phyloP scores from a whole-genome alignment of 2,797 vertebrate genomes.

The Enteromius mattozi region DNA sequence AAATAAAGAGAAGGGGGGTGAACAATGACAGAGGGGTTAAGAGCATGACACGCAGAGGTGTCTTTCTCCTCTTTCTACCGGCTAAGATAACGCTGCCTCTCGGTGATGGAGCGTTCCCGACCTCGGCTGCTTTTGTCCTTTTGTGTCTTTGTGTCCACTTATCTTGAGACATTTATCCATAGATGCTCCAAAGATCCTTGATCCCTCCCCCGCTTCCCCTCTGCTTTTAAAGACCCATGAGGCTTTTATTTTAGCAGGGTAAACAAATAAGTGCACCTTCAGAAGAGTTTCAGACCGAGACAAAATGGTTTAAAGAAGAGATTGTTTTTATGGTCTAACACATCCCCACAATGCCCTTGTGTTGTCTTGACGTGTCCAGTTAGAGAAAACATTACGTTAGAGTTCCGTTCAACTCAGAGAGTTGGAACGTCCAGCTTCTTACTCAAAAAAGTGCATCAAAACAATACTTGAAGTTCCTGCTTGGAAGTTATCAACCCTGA shows the following conservation, averaged over 20 bases:
- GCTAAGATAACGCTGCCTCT: slow-evolving; percentile 65
- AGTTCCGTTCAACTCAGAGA: slow-evolving; percentile 10
- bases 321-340: slow-evolving; percentile 59
- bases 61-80: slow-evolving; percentile 62
- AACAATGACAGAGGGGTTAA: slow-evolving; percentile 63
- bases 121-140: slow-evolving; percentile 62
- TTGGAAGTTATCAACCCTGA: background rate
- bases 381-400: slow-evolving; percentile 11
- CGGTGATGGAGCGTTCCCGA: slow-evolving; percentile 65
- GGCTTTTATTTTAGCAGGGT: slow-evolving; percentile 65
- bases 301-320: slow-evolving; percentile 51
- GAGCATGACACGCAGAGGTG: slow-evolving; percentile 62
- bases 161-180: slow-evolving; percentile 66
- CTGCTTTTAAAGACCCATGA: slow-evolving; percentile 62
- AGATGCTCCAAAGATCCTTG: slow-evolving; percentile 61
- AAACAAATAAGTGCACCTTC: slow-evolving; percentile 65
- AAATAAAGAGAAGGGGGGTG: slow-evolving; percentile 57
- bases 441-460: background rate
- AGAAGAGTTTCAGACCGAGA: slow-evolving; percentile 49
- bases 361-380: slow-evolving; percentile 44
- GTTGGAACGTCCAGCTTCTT: background rate
- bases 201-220: slow-evolving; percentile 52
- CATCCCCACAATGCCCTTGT: slow-evolving; percentile 50
- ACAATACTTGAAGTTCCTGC: background rate
- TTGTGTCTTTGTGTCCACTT: slow-evolving; percentile 68